These are phyloP conservation scores for Alviniconcha strummeri DNA, from an alignment of 2,888 invertebrate species.

Conservation along the genomic window DNA sequence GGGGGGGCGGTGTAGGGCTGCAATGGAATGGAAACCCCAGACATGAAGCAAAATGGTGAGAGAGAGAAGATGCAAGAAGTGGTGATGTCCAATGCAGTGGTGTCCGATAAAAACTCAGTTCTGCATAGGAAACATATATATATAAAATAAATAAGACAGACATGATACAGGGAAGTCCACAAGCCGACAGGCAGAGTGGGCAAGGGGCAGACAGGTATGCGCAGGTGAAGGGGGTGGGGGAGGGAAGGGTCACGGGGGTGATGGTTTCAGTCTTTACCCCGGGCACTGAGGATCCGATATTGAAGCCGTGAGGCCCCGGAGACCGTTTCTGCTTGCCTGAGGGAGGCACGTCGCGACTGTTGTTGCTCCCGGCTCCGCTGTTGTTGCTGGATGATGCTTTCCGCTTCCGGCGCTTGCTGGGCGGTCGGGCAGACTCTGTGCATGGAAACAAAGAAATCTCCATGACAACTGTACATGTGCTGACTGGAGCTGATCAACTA, in stretches of 20 bases:
- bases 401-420: constrained; percentile 96
- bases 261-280: constrained; percentile 79
- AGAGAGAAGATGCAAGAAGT: no score
- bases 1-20: no score
- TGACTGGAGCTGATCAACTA: no score
- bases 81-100: no score
- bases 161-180: no score
- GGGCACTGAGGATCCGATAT: constrained; percentile 83
- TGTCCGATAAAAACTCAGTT: no score
- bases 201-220: background rate
- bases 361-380: constrained; percentile 54
- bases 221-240: background rate
- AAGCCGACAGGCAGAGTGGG: no score
- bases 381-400: constrained; percentile 77
- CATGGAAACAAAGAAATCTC: background rate
- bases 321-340: constrained; percentile 90
- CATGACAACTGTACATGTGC: background rate
- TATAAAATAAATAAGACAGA: background rate
- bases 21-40: no score
- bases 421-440: constrained; percentile 92
- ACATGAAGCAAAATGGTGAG: no score
- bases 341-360: constrained; percentile 57
- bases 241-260: background rate
- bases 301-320: constrained; percentile 94
- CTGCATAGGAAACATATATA: no score